Base-by-base conservation (phyloP, 2,888 invertebrate species). In the Hydriomena furcata region DNA sequence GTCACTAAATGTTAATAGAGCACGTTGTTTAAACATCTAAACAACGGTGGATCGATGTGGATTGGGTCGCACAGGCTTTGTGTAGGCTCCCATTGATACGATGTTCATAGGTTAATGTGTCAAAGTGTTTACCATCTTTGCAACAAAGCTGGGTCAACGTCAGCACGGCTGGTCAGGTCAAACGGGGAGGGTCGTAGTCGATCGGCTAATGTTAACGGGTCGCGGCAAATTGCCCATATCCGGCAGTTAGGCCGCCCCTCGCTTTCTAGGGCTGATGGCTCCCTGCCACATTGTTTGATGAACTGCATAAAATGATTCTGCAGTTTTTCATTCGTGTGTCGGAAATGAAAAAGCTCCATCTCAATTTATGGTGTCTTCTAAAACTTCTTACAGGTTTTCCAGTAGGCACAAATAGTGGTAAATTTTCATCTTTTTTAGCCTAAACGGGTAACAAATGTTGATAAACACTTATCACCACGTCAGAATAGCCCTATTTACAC, bases 161-260 rank as follows among this genome's bases (percentile, higher is more conserved):
- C 28, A 21, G 31, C 17, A 5, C n/a, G 41, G 28, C 35, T 7
- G 35, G 28, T 27, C 47, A 23, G 23, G 30, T 28, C 38, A 30
- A 21, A 17, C 34, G 6, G 35, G 32, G 28, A 23, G 46, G 42
- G 41, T 41, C 41, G 41, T 24, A n/a, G 10, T 23, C n/a, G n/a
- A n/a, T n/a, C 42, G 47, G 31, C 30, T 51, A 25, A 41, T 45
- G 40, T 25, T 24, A 23, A 31, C 30, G 43, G 44, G 25, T 34
- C 47, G 50, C 24, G 43, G n/a, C 40, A 35, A 46, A 53, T 49
- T 49, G 24, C 17, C 27, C 41, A 32, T 37, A 37, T 49, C 49
- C 41, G 45, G 27, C 31, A 4, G 37, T 49, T 8, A 49, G 28
- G 24, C n/a, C 40, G 32, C 11, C 23, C 27, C 13, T 24, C 8